Percentiles rank a stretch among this genome's conserved stretches.
These are phyloP conservation scores for Nannobrachium achirus DNA, from an alignment of 2,113 vertebrate genomes.

Conservation along the genomic window DNA sequence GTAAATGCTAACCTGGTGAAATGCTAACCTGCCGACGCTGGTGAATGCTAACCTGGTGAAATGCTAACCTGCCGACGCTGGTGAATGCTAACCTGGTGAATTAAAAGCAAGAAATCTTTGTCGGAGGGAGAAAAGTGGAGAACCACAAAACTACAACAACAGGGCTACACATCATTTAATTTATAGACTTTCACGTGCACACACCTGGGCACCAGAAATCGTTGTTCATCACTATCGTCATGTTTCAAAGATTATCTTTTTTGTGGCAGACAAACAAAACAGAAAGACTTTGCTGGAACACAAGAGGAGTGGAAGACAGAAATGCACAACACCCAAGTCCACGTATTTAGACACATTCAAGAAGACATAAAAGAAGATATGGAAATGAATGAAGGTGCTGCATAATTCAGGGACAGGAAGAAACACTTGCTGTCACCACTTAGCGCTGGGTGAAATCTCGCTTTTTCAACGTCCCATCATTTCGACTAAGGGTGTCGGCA, in stretches of 20 bases:
- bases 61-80: too few species aligned
- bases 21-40: too few species aligned
- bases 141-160: not conserved
- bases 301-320: not conserved
- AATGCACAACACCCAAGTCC: constrained; percentile 22
- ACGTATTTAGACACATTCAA: not conserved
- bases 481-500: too few species aligned
- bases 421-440: constrained; percentile 15
- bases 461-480: too few species aligned
- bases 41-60: too few species aligned
- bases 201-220: constrained; percentile 6
- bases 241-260: constrained; percentile 4
- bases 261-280: constrained; percentile 27
- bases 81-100: too few species aligned
- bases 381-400: constrained; percentile 36
- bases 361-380: constrained; percentile 26
- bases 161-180: not conserved
- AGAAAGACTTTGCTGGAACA: constrained; percentile 2
- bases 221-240: constrained; percentile 7
- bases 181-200: not conserved
- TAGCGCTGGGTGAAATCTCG: constrained; percentile 12
- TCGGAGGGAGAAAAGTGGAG: not conserved
- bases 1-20: too few species aligned
- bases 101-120: too few species aligned
- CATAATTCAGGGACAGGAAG: constrained; percentile 45